Conservation (phyloP, 2,113 vertebrate genomes). For the Romanogobio albipinnatus region DNA sequence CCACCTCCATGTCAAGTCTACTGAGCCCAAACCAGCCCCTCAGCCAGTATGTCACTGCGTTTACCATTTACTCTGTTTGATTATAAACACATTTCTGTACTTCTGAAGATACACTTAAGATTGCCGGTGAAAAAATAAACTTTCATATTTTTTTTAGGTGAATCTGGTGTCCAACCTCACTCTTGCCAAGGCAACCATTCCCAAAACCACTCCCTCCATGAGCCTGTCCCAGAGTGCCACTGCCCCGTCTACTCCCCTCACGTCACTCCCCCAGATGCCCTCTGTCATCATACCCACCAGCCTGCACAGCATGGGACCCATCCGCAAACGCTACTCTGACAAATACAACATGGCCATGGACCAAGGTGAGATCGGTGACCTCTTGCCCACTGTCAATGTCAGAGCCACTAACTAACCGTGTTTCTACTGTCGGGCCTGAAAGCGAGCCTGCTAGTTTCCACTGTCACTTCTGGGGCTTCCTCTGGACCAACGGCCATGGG, state of each 20-base stretch:
- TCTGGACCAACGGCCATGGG: no score
- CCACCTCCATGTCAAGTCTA: constrained; percentile 94
- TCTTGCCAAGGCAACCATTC: constrained; percentile 85
- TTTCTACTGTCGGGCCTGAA: no score
- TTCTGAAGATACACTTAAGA: background rate
- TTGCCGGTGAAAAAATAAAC: background rate
- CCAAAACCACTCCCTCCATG: constrained; percentile 86
- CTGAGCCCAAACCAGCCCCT: constrained; percentile 91
- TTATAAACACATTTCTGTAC: background rate
- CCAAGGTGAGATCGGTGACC: constrained; percentile 81
- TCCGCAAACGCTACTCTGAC: constrained; percentile 91
- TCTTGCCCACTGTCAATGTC: background rate
- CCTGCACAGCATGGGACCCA: constrained; percentile 88
- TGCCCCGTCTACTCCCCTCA: constrained; percentile 91
- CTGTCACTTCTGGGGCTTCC: no score
- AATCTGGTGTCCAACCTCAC: constrained; percentile 90
- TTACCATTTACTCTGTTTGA: constrained; percentile 30
- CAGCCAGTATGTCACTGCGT: constrained; percentile 84
- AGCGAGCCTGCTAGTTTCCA: no score
- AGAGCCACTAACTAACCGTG: background rate
- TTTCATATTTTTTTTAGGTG: constrained; percentile 74
- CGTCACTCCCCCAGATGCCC: constrained; percentile 87
- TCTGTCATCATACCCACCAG: constrained; percentile 92
- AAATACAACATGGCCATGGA: constrained; percentile 93
- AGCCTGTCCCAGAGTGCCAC: constrained; percentile 96